A percentile compares a stretch with the other conserved stretches of the same genome.
phyloP scores from a whole-genome alignment of 2,888 invertebrate genomes.

The Drosophila greeni region DNA sequence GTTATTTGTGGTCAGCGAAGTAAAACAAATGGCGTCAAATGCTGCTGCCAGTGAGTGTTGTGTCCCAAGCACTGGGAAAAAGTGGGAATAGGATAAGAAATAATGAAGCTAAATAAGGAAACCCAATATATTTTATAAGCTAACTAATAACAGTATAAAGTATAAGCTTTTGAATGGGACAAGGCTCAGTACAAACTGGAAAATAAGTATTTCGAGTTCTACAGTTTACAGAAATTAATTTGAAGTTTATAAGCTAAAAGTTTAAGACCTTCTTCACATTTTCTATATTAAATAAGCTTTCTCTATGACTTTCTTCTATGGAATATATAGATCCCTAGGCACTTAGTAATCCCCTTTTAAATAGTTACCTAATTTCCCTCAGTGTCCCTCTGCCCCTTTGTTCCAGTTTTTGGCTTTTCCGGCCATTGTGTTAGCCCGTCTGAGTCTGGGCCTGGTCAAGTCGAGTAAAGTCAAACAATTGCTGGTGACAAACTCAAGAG shows the following conservation, averaged over 20 bases:
- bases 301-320: no score
- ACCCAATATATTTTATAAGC: no score
- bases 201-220: no score
- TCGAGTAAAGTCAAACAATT: conserved; percentile 61
- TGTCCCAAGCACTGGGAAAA: conserved; percentile 14
- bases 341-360: not conserved
- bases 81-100: no score
- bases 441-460: conserved; percentile 28
- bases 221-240: no score
- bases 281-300: not conserved
- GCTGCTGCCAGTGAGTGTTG: conserved; percentile 35
- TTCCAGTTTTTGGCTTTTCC: conserved; percentile 38
- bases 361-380: not conserved
- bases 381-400: conserved; percentile 42
- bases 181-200: no score
- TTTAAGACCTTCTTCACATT: no score
- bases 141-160: no score
- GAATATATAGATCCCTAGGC: not conserved
- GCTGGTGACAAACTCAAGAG: conserved; percentile 66
- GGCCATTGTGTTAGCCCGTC: conserved; percentile 20
- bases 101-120: no score
- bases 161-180: no score
- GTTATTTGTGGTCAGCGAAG: conserved; percentile 71
- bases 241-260: no score
- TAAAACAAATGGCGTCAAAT: conserved; percentile 69